Evolutionary conservation across 35 echinoderm and acorn worm species (phyloP).

Genomic region (Stichopus chloronotus): DNA sequence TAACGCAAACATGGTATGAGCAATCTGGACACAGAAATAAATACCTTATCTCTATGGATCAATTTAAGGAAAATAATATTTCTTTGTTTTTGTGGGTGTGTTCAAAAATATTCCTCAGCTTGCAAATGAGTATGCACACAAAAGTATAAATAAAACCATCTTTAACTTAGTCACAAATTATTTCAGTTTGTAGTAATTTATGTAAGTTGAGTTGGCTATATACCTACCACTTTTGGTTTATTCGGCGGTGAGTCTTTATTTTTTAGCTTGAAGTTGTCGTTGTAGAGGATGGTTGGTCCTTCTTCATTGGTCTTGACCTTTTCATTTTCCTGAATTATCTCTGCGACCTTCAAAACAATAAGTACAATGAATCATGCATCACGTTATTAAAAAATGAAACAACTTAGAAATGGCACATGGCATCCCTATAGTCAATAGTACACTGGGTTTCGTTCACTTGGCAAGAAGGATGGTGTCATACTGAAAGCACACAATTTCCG

Average conservation of each 20-base stretch:
- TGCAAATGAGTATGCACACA: no score
- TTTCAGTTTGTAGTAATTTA: no score
- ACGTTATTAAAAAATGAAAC: background rate
- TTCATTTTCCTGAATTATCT: constrained; percentile 15
- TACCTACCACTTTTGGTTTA: constrained; percentile 51
- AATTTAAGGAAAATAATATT: no score
- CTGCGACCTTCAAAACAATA: background rate
- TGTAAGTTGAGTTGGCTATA: background rate
- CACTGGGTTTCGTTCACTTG: background rate
- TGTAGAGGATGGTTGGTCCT: constrained; percentile 38
- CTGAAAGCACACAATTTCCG: no score
- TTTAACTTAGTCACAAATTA: no score
- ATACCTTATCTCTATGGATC: no score
- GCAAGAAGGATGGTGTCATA: no score
- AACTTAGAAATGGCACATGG: background rate
- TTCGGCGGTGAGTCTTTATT: constrained; percentile 52
- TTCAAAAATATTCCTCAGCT: no score
- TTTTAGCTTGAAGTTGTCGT: constrained; percentile 61
- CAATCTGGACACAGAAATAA: no score
- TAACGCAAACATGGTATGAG: no score
- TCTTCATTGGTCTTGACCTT: constrained; percentile 5
- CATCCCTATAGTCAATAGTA: background rate
- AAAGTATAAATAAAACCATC: no score
- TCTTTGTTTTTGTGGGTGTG: no score
- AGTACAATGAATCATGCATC: background rate